Evolutionary conservation across 2,113 vertebrate species (phyloP).

Genomic region (Clinocottus analis): DNA sequence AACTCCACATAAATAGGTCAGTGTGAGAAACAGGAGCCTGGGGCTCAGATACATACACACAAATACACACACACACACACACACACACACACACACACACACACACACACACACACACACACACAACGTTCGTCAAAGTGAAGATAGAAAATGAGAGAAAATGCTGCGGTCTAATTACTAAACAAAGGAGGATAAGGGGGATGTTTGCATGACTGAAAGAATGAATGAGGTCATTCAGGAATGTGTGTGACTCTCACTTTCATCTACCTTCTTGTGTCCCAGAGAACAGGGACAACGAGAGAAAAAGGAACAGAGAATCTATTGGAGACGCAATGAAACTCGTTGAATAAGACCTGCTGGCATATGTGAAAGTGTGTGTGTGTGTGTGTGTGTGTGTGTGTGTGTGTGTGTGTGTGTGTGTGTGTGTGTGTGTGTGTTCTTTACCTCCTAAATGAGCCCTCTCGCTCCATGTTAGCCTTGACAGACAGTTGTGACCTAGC

Average conservation of each 20-base stretch:
- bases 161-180: constrained; percentile 59
- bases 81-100: constrained; percentile 18
- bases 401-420: constrained; percentile 16
- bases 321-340: constrained; percentile 7
- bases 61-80: constrained; percentile 23
- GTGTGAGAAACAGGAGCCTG: constrained; percentile 65
- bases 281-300: background rate
- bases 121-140: constrained; percentile 24
- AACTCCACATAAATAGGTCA: constrained; percentile 67
- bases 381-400: constrained; percentile 16
- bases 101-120: constrained; percentile 12
- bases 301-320: constrained; percentile 9
- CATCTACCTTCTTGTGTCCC: constrained; percentile 32
- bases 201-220: constrained; percentile 56
- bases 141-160: constrained; percentile 35
- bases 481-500: constrained; percentile 50
- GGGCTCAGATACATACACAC: constrained; percentile 26
- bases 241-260: constrained; percentile 54
- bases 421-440: constrained; percentile 29
- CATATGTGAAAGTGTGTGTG: background rate
- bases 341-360: constrained; percentile 16
- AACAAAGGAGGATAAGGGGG: constrained; percentile 62
- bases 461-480: constrained; percentile 72
- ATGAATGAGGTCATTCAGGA: constrained; percentile 69
- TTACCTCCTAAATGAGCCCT: constrained; percentile 80